phyloP scores from a whole-genome alignment of 2,797 vertebrate genomes.

The Petrocephalus schoutedeni region DNA sequence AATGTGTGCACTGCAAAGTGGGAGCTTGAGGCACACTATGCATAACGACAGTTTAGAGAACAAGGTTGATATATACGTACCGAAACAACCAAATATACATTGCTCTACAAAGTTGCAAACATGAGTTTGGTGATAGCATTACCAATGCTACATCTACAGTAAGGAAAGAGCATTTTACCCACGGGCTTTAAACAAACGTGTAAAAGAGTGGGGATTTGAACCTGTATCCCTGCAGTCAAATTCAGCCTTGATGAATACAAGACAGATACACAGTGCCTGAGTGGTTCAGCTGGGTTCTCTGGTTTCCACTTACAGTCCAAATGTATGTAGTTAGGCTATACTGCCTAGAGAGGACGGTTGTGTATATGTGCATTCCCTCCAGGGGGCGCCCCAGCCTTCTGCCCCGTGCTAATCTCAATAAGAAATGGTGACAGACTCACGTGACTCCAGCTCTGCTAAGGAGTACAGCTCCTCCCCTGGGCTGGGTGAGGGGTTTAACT shows the following conservation, averaged over 20 bases:
- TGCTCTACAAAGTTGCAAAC: no score
- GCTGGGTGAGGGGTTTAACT: slow-evolving; percentile 66
- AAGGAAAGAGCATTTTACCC: no score
- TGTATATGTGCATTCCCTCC: neutral
- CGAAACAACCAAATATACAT: neutral
- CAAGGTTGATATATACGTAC: neutral
- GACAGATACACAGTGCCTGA: no score
- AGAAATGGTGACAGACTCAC: slow-evolving; percentile 65
- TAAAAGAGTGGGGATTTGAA: no score
- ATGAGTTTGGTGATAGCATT: no score
- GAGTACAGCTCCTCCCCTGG: slow-evolving; percentile 72
- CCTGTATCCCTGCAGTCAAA: no score
- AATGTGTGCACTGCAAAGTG: neutral
- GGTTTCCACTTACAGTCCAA: neutral
- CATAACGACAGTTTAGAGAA: neutral
- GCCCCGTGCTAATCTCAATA: neutral
- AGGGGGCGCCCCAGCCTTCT: neutral
- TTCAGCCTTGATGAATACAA: no score
- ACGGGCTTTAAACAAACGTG: no score
- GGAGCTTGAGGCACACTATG: neutral
- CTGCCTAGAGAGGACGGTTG: neutral
- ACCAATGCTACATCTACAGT: no score
- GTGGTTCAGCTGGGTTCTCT: no score
- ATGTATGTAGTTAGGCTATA: neutral
- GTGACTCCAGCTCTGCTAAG: slow-evolving; percentile 78